These are phyloP conservation scores for Sinopyrophorus schimmeli DNA, from an alignment of 2,888 invertebrate species.

Conservation along the genomic window DNA sequence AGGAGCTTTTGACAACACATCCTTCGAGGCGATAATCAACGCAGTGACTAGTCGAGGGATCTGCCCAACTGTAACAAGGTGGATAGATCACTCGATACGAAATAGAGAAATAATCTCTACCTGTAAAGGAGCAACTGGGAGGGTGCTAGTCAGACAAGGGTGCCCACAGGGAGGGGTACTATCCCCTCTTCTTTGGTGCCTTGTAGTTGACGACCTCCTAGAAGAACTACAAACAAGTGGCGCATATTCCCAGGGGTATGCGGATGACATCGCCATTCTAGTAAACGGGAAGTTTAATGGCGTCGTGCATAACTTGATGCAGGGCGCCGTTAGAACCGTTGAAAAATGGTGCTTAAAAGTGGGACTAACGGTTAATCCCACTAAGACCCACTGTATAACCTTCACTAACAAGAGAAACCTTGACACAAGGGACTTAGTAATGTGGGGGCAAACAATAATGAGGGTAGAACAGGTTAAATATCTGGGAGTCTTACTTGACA, in stretches of 20 bases:
- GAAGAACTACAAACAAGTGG: neutral
- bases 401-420: neutral
- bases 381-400: neutral
- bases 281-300: neutral
- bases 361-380: no score
- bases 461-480: conserved; percentile 8
- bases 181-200: conserved; percentile 2
- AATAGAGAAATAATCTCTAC: neutral
- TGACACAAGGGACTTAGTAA: neutral
- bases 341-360: conserved; percentile 1
- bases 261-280: conserved; percentile 2
- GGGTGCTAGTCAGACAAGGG: neutral
- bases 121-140: no score
- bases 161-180: neutral
- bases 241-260: conserved; percentile 1
- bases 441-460: neutral
- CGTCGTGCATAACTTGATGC: neutral
- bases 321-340: neutral
- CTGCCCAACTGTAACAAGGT: neutral
- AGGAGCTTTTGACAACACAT: neutral
- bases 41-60: no score
- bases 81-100: neutral
- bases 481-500: conserved; percentile 21
- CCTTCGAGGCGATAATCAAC: neutral
- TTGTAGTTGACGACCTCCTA: neutral